Evolutionary conservation across 2,888 invertebrate genomes (phyloP).

Genomic region (Agonopterix arenella): DNA sequence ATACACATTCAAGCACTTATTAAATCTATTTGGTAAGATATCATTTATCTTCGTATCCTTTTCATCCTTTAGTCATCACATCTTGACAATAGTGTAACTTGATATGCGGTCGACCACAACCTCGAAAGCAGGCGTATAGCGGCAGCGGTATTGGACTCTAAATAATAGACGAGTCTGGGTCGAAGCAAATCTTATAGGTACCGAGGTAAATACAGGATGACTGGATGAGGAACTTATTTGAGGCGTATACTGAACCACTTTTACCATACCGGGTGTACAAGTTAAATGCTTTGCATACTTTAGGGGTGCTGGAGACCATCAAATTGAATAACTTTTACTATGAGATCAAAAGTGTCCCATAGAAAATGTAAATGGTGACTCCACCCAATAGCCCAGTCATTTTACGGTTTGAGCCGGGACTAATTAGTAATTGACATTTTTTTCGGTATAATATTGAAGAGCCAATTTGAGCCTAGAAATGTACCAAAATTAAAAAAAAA

Average conservation of each 20-base stretch:
- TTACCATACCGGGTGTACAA: no score
- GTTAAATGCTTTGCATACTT: background rate
- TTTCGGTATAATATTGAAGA: no score
- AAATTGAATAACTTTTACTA: no score
- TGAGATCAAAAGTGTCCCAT: no score
- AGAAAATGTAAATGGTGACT: no score
- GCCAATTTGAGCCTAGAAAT: no score
- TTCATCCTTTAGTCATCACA: background rate
- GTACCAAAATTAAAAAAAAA: no score
- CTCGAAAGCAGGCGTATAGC: constrained; percentile 6
- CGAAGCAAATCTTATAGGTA: constrained; percentile 20
- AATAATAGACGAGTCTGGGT: constrained; percentile 44
- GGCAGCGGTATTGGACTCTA: constrained; percentile 20
- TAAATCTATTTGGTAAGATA: background rate
- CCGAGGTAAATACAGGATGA: background rate
- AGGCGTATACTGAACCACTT: no score
- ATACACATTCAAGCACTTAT: background rate
- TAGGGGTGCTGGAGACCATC: no score
- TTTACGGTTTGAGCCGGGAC: no score
- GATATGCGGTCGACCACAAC: constrained; percentile 9
- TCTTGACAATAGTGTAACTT: constrained; percentile 8
- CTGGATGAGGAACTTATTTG: background rate
- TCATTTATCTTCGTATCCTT: background rate
- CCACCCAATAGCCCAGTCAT: no score
- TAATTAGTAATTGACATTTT: no score